Base-by-base conservation (phyloP, 1,140 invertebrate species). In the Platyscapa corneri region DNA sequence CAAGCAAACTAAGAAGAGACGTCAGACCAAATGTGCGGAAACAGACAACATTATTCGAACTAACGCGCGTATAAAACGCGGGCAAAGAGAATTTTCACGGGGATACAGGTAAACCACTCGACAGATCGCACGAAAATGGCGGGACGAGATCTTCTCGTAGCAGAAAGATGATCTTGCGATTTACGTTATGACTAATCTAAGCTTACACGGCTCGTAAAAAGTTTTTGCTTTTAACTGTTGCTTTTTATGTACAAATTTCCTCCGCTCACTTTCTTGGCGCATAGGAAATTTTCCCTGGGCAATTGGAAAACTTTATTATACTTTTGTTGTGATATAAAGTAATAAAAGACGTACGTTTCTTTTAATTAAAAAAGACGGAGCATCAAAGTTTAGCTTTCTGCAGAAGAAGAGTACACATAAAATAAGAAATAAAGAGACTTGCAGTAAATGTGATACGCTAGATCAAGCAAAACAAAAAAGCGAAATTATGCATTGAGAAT, bases 111-210 rank as follows among this genome's bases (percentile, higher is more conserved):
- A 77, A 70, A 84, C 30, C 16, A 30, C 82, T 65, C 65, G 65
- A 70, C 42, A 42, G 49, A 2, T 65, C 53, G 27, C 46, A 27
- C 14, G 37, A 67, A 10, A 67, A 76, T 7, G 34, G 16, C 34
- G 32, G 56, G 18, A 64, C 20, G 30, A n/a, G 32, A 39, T 14
- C 60, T 20, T 20, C 23, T 37, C 42, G 14, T 30, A 37, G 1
- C 14, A 42, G 27, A 49, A 80, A 86, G 84, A 88, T 87, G 14
- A 88, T 88, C 84, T 89, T 6, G 42, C 42, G 46, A 70, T 84
- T 84, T 80, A 88, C 77, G 88, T 86, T 83, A 64, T 76, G 87
- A 82, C 86, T 85, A 87, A 86, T 86, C 86, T 82, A 67, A 67
- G 86, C 86, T 88, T 82, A 88, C 72, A 49, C 74, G 79, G 88